Evolutionary conservation across 2,888 invertebrate genomes (phyloP), one percentile per base, ranked within the genome.

Genomic region (Adineta ricciae): DNA sequence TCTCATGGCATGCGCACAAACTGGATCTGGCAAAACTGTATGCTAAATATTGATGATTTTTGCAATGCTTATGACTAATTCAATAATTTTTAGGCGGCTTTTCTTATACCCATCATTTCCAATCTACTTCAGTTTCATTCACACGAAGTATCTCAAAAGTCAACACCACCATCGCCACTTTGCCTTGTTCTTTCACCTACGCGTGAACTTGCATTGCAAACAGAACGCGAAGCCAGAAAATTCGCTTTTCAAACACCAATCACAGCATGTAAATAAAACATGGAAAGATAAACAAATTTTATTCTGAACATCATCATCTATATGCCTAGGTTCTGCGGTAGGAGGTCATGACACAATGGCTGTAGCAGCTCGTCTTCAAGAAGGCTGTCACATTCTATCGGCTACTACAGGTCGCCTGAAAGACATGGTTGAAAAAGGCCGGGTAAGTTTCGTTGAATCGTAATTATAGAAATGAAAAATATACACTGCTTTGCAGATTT

Each of bases 161-260:
- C n/a, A n/a, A n/a, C n/a, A n/a, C 86, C 86, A 52, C 84, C 84
- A 72, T 50, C 84, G 3, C 73, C 86, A 24, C 56, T 82, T 21
- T 84, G 82, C 7, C 52, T 86, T 32, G 84, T 86, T 64, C 16
- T 86, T 4, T 84, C 83, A 21, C 86, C 86, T 36, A 86, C 86
- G 38, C 78, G 86, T 50, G 86, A 86, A 84, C 83, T 86, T 38
- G 84, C 84, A 27, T 5, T 84, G n/a, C 86, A 86, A 84, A 86
- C 83, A 50, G 50, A 78, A 46, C 27, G 54, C 27, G 84, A 86
- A 82, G 78, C 82, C 24, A 84, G 56, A 84, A 86, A 86, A 52
- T 86, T 86, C 49, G 49, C 84, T 49, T 84, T 36, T n/a, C 38
- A 84, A n/a, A 82, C 84, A 9, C 36, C 82, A 7, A 41, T 86